phyloP scores from a whole-genome alignment of 1,140 invertebrate genomes.

The Heterodera carotae region DNA sequence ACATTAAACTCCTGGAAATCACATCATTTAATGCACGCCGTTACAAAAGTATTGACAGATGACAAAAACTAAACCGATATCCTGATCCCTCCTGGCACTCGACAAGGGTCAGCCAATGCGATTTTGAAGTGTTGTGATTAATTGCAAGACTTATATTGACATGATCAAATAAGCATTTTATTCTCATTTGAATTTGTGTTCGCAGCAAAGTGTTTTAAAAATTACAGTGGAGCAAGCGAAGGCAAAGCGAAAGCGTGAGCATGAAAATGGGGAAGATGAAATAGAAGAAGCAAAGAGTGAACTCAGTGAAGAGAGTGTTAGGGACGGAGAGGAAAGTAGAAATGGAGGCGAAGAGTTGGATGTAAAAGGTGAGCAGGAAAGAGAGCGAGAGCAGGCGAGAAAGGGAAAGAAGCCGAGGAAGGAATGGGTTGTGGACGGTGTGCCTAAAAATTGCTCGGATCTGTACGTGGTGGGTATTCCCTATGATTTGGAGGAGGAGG shows the following conservation, averaged over 20 bases:
- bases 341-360: conserved; percentile 47
- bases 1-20: too few species aligned
- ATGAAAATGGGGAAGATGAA: conserved; percentile 1
- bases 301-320: conserved; percentile 1
- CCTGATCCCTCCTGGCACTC: too few species aligned
- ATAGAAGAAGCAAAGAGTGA: neutral
- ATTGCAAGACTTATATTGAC: too few species aligned
- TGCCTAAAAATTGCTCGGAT: conserved; percentile 50
- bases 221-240: conserved; percentile 24
- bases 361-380: conserved; percentile 54
- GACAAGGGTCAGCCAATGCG: too few species aligned
- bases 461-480: conserved; percentile 65
- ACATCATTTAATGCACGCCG: too few species aligned
- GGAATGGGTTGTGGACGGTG: neutral
- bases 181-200: conserved; percentile 8
- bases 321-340: neutral
- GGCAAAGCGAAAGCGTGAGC: conserved; percentile 20
- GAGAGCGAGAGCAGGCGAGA: conserved; percentile 38
- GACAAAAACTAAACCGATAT: too few species aligned
- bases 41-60: too few species aligned
- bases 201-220: conserved; percentile 10
- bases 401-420: conserved; percentile 25
- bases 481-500: conserved; percentile 68
- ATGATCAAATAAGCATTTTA: neutral
- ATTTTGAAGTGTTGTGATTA: too few species aligned